These are phyloP conservation scores for Mycogona germanica DNA, from an alignment of 2,888 invertebrate genomes.

Conservation along the genomic window DNA sequence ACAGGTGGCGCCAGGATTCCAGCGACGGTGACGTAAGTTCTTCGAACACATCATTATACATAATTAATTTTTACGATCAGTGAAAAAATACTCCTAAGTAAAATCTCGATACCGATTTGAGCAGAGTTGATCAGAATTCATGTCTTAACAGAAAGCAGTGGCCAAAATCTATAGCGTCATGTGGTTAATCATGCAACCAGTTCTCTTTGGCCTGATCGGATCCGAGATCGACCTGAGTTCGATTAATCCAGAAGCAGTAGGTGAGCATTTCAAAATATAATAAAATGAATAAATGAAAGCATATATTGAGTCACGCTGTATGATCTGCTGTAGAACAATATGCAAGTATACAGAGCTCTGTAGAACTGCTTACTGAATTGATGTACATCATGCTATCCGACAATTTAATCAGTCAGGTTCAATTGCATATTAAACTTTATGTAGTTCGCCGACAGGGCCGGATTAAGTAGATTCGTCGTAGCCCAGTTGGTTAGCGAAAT, in stretches of 20 bases:
- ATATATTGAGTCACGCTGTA: neutral
- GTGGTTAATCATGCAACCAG: conserved; percentile 94
- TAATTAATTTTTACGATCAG: neutral
- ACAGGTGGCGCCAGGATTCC: conserved; percentile 47
- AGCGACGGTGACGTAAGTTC: neutral
- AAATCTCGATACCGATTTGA: conserved; percentile 4
- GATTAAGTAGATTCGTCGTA: too few relatives aligned
- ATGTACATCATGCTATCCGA: too few relatives aligned
- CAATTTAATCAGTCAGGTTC: too few relatives aligned
- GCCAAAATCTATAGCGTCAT: conserved; percentile 78
- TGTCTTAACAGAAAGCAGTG: conserved; percentile 54
- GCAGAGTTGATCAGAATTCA: too few relatives aligned
- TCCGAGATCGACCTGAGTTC: conserved; percentile 64
- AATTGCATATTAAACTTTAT: too few relatives aligned
- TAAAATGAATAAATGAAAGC: too few relatives aligned
- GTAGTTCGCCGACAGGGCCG: too few relatives aligned
- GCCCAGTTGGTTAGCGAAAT: too few relatives aligned
- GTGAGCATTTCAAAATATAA: too few relatives aligned
- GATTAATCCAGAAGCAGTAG: conserved; percentile 11
- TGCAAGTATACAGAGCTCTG: neutral
- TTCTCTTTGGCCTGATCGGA: conserved; percentile 86
- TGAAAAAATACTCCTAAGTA: neutral
- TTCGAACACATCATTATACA: neutral
- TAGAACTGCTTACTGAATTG: too few relatives aligned
- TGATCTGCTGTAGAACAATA: neutral